phyloP scores from a whole-genome alignment of 2,113 vertebrate species.

The Paedocypris sp. region DNA sequence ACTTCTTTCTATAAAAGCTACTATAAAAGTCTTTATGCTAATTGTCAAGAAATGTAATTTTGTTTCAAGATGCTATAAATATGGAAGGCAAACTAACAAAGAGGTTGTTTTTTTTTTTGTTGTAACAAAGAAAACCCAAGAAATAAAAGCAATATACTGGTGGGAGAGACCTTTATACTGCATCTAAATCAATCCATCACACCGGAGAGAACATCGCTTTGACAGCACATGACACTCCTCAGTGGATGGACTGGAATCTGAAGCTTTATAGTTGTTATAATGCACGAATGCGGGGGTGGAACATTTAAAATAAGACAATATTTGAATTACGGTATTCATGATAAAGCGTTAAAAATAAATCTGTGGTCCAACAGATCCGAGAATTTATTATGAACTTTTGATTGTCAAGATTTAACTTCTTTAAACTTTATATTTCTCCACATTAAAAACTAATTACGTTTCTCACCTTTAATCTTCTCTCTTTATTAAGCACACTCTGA shows the following conservation, averaged over 20 bases:
- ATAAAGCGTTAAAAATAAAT: not conserved
- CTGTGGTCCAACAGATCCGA: not conserved
- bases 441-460: slow-evolving; percentile 9
- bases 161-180: not conserved
- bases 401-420: too few species aligned
- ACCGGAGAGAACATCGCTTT: not conserved
- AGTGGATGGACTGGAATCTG: not conserved
- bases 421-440: slow-evolving; percentile 17
- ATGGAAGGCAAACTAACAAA: too few species aligned
- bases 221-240: not conserved
- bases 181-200: not conserved
- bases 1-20: too few species aligned
- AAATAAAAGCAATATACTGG: not conserved
- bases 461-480: slow-evolving; percentile 18
- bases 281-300: not conserved
- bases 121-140: not conserved
- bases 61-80: too few species aligned
- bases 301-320: not conserved
- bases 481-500: slow-evolving; percentile 25
- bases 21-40: too few species aligned
- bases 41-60: too few species aligned
- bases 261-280: not conserved
- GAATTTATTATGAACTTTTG: not conserved
- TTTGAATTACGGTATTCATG: not conserved
- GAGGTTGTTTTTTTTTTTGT: too few species aligned